Conservation (phyloP, 1,140 invertebrate species). For the Musca vetustissima region DNA sequence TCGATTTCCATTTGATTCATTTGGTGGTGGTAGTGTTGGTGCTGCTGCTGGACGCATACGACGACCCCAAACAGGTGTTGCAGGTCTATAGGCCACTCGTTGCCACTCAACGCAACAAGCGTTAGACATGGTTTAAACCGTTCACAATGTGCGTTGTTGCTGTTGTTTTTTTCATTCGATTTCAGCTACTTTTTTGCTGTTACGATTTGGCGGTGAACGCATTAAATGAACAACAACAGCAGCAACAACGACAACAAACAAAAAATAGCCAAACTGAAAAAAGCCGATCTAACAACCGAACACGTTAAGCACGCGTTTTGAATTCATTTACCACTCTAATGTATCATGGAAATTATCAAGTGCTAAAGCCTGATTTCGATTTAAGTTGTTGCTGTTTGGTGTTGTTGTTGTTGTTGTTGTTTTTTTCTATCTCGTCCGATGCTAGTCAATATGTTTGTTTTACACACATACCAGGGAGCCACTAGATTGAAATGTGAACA, state of each 20-base stretch:
- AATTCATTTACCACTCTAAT: constrained; percentile 19
- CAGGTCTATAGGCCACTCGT: constrained; percentile 10
- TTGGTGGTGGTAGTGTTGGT: not conserved
- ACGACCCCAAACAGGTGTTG: constrained; percentile 17
- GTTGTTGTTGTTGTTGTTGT: constrained; percentile 4
- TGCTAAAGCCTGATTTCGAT: constrained; percentile 19
- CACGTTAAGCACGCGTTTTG: constrained; percentile 24
- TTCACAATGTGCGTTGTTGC: too few relatives aligned
- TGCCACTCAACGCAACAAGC: not conserved
- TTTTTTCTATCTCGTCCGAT: not conserved
- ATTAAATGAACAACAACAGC: not conserved
- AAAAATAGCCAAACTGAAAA: not conserved
- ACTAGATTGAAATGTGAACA: too few relatives aligned
- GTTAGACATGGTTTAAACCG: not conserved
- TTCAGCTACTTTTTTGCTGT: too few relatives aligned
- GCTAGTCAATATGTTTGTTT: too few relatives aligned
- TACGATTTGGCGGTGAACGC: constrained; percentile 4
- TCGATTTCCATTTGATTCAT: not conserved
- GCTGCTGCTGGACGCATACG: not conserved
- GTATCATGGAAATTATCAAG: constrained; percentile 22
- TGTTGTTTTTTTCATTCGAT: too few relatives aligned
- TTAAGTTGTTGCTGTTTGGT: not conserved
- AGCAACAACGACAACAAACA: not conserved
- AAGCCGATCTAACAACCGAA: not conserved
- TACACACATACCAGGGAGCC: too few relatives aligned